Percentiles rank a stretch among this genome's conserved stretches.
Conservation (phyloP, 2,888 invertebrate genomes). For the Erebia ligea region DNA sequence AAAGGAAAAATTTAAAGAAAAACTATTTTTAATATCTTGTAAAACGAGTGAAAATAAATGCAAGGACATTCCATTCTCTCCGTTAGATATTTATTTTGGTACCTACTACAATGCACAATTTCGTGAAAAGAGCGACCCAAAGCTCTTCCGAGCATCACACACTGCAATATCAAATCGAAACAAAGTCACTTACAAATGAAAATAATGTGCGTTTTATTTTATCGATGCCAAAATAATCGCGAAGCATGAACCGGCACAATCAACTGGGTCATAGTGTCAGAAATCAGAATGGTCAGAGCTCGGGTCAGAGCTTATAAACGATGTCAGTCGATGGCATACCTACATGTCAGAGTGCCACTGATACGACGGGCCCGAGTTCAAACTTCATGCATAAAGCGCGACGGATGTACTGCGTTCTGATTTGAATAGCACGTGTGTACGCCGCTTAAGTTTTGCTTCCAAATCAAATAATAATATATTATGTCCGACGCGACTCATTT, state of each 20-base stretch:
- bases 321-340: not conserved
- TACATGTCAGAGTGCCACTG: slow-evolving; percentile 4
- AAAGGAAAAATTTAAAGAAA: too few relatives aligned
- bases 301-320: not conserved
- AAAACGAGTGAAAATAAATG: too few relatives aligned
- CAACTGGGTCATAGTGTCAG: slow-evolving; percentile 4
- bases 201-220: too few relatives aligned
- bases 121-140: too few relatives aligned
- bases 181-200: not conserved
- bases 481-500: not conserved
- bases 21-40: too few relatives aligned
- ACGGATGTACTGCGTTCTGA: not conserved
- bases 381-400: slow-evolving; percentile 3
- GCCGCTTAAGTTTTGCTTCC: not conserved
- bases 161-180: too few relatives aligned
- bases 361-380: slow-evolving; percentile 5
- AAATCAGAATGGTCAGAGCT: not conserved
- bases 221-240: not conserved
- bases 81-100: too few relatives aligned
- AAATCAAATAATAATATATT: not conserved
- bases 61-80: too few relatives aligned
- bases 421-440: not conserved
- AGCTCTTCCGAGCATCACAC: too few relatives aligned
- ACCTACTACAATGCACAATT: too few relatives aligned
- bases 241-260: not conserved